These are phyloP conservation scores for Passer montanus DNA, from an alignment of 2,113 vertebrate species.

Conservation along the genomic window DNA sequence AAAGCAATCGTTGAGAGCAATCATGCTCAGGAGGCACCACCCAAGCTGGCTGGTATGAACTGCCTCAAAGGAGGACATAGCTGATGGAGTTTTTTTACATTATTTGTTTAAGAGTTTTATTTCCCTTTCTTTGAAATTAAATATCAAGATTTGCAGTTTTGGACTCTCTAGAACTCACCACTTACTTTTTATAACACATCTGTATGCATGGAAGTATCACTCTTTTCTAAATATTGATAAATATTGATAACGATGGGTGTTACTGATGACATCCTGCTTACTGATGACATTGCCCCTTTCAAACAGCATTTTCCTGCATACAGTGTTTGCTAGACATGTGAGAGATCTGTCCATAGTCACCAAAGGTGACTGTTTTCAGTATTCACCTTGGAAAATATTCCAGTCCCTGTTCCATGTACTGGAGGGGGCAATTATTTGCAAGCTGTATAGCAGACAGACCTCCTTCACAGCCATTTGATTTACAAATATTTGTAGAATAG, in stretches of 20 bases:
- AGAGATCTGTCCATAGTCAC: neutral
- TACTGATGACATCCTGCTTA: neutral
- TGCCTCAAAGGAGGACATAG: neutral
- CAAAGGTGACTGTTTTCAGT: neutral
- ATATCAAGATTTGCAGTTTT: neutral
- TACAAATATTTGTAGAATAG: neutral
- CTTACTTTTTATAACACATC: neutral
- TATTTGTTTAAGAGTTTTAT: neutral
- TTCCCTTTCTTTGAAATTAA: neutral
- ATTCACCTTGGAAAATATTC: neutral
- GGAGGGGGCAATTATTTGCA: neutral
- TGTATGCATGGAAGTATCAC: neutral
- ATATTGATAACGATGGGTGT: neutral
- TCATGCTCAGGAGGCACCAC: neutral
- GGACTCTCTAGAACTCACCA: neutral
- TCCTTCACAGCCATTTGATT: neutral
- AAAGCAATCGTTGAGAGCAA: neutral
- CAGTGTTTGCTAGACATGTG: neutral
- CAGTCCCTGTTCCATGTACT: neutral
- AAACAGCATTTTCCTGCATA: neutral
- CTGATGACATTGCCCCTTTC: neutral
- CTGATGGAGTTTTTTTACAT: neutral
- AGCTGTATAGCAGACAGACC: neutral
- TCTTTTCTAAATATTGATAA: neutral
- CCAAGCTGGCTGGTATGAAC: neutral